Evolutionary conservation across 2,113 vertebrate species (phyloP).

Genomic region (Saccopteryx leptura): DNA sequence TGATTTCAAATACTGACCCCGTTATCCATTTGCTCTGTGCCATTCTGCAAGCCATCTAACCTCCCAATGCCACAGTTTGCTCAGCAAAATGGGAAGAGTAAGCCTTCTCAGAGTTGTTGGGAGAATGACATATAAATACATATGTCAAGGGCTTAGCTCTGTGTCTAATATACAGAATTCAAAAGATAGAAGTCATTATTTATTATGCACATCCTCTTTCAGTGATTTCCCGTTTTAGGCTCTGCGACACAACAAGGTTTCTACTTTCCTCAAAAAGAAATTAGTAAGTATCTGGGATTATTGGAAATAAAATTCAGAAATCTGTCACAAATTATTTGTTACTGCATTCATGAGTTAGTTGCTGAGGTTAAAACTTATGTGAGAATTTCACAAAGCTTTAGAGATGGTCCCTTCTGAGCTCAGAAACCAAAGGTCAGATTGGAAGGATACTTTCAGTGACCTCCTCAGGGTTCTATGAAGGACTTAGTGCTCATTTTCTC

Average conservation of each 20-base stretch:
- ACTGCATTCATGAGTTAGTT: background rate
- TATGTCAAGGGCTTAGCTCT: background rate
- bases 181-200: background rate
- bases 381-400: background rate
- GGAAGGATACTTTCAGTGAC: background rate
- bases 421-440: slow-evolving; percentile 9
- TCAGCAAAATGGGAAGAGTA: slow-evolving; percentile 38
- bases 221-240: background rate
- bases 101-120: background rate
- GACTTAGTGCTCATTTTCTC: background rate
- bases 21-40: background rate
- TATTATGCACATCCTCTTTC: background rate
- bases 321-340: background rate
- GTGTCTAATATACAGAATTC: background rate
- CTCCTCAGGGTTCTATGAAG: background rate
- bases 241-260: background rate
- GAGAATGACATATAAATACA: background rate
- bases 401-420: slow-evolving; percentile 15
- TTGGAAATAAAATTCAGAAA: background rate
- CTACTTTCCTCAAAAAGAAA: background rate
- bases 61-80: background rate
- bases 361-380: slow-evolving; percentile 8
- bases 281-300: background rate
- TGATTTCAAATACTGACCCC: background rate
- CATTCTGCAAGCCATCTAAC: background rate